Base-by-base conservation (phyloP, 2,113 vertebrate species). In the Laticauda laticaudata region DNA sequence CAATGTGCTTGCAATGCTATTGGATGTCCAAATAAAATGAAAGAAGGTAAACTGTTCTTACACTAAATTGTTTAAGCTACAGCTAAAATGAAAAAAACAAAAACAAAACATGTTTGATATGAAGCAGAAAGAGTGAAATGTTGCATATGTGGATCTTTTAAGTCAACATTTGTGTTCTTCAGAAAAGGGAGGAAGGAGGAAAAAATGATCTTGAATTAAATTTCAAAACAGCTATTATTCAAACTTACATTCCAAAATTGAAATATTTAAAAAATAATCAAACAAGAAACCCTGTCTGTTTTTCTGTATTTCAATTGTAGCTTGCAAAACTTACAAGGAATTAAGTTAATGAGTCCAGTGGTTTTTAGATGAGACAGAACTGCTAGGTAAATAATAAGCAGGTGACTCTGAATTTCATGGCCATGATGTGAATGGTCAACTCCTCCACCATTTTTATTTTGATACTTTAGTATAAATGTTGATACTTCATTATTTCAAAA, bases 11-110 rank as follows among this genome's bases (percentile, higher is more conserved):
- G 0, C 5, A 18, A 57, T 93, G 48, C 92, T 93, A 1, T 18
- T 91, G 86, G 64, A 75, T 94, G 94, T 94, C 89, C 89, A 43
- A 93, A 93, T 93, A 69, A 54, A 93, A 39, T 29, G 53, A 29
- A 95, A 89, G 1, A 75, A 94, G 88, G 39, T 85, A 94, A 95
- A 57, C 85, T 34, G 53, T 87, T 87, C 34, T 88, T 88, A 39
- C 1, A 5, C 55, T 53, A 94, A 94, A 94, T 81, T 56, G 15
- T 91, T 14, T 75, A 39, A 91, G 92, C 92, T 20, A 0, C 87
- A 86, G 92, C 45, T 88, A 14, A 94, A 94, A 91, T 89, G 1
- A 48, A 92, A 26, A 94, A 59, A 8, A n/a, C n/a, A 39, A 39
- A 39, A 1, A 39, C 34, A 39, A 0, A 51, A 10, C 86, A 1